These are phyloP conservation scores for Brenthis daphne DNA, from an alignment of 2,888 invertebrate species.

Conservation along the genomic window DNA sequence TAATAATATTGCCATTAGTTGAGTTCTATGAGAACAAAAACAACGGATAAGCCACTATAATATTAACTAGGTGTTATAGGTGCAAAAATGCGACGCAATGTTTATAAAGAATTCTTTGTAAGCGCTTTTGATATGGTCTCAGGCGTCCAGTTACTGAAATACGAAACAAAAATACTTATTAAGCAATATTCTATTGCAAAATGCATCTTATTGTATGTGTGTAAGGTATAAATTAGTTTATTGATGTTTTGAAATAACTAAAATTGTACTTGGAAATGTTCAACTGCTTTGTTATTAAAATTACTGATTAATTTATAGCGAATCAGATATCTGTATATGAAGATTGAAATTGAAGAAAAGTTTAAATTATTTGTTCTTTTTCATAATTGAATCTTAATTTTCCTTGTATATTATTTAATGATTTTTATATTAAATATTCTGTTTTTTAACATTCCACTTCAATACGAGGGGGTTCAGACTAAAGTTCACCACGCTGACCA, in stretches of 20 bases:
- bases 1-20: too few species aligned
- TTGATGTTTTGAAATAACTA: background rate
- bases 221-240: slow-evolving; percentile 1
- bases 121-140: slow-evolving; percentile 17
- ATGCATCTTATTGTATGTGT: background rate
- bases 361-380: too few species aligned
- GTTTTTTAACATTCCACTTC: too few species aligned
- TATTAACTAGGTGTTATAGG: background rate
- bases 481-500: too few species aligned
- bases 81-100: background rate
- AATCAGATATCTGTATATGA: background rate
- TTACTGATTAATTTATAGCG: background rate
- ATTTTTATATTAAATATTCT: too few species aligned
- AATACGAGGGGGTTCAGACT: too few species aligned
- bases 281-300: slow-evolving; percentile 15
- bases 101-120: slow-evolving; percentile 17
- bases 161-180: background rate
- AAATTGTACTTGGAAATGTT: slow-evolving; percentile 11
- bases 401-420: too few species aligned
- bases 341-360: background rate
- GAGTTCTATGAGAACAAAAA: background rate
- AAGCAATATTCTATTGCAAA: background rate
- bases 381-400: too few species aligned
- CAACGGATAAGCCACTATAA: background rate
- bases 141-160: slow-evolving; percentile 12